These are phyloP conservation scores for Isoperla grammatica DNA, from an alignment of 2,888 invertebrate genomes.

Conservation along the genomic window DNA sequence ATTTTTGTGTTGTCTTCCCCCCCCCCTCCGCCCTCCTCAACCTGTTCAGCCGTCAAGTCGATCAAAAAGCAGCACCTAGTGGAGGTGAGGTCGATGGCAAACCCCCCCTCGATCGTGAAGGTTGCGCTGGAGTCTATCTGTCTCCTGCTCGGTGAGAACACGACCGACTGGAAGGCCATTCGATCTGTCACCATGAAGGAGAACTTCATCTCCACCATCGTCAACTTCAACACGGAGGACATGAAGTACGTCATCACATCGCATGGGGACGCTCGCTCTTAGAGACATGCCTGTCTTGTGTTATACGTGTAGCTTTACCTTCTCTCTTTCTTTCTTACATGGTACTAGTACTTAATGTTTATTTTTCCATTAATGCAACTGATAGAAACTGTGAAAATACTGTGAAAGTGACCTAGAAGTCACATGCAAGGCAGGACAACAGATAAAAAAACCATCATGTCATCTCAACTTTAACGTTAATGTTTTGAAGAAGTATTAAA, in stretches of 20 bases:
- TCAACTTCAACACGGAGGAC: conserved; percentile 89
- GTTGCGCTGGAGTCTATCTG: conserved; percentile 93
- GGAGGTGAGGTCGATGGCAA: conserved; percentile 90
- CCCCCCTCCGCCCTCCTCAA: neutral
- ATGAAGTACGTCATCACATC: conserved; percentile 68
- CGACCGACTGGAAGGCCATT: conserved; percentile 91
- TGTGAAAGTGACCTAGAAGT: too few relatives aligned
- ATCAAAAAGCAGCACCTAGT: conserved; percentile 96
- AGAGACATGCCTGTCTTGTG: conserved; percentile 9
- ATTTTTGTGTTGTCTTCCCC: neutral
- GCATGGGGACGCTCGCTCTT: neutral
- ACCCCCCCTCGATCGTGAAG: conserved; percentile 88
- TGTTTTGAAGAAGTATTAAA: too few relatives aligned
- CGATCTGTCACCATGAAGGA: conserved; percentile 88
- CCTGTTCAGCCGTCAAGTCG: conserved; percentile 73
- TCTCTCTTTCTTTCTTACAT: conserved; percentile 22
- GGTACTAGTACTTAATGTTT: conserved; percentile 8
- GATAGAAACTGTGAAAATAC: too few relatives aligned
- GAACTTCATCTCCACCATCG: conserved; percentile 90
- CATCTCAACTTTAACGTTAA: too few relatives aligned
- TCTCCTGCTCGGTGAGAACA: conserved; percentile 83
- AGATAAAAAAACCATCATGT: too few relatives aligned
- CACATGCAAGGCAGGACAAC: too few relatives aligned
- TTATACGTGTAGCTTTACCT: conserved; percentile 13
- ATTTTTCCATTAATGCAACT: too few relatives aligned